A percentile compares a stretch with the other conserved stretches of the same genome.
phyloP scores from a whole-genome alignment of 1,140 invertebrate species.

The Procambarus clarkii region DNA sequence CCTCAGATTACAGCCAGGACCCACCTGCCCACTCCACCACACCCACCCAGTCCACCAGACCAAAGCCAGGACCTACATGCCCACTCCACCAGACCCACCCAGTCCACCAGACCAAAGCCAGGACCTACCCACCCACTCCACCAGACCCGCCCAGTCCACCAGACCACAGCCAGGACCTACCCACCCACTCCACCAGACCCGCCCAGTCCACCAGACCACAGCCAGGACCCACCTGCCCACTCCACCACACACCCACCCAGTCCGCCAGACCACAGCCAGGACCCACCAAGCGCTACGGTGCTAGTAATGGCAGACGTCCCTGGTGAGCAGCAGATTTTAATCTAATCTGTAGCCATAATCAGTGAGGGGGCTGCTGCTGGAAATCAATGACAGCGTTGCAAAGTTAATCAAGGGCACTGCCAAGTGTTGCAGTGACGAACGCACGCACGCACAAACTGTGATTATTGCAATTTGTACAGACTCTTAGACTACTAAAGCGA shows the following conservation, averaged over 20 bases:
- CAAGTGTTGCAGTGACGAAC: neutral
- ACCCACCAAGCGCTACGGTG: neutral
- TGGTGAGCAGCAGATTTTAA: conserved; percentile 34
- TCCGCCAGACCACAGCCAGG: neutral
- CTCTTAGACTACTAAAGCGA: too few species aligned
- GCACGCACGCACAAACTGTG: conserved; percentile 17
- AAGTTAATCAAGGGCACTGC: conserved; percentile 7
- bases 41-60: neutral
- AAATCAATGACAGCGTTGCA: conserved; percentile 33
- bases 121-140: neutral
- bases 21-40: too few species aligned
- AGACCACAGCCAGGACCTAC: neutral
- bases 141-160: neutral
- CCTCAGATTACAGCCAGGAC: neutral
- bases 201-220: neutral
- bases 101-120: neutral
- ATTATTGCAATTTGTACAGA: too few species aligned
- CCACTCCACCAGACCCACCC: neutral
- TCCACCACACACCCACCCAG: neutral
- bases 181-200: too few species aligned
- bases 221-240: neutral
- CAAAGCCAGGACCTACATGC: neutral
- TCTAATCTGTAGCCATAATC: conserved; percentile 38
- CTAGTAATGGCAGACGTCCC: conserved; percentile 29
- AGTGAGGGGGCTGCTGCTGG: conserved; percentile 24